phyloP scores from a whole-genome alignment of 2,888 invertebrate species.

The Lysandra coridon region DNA sequence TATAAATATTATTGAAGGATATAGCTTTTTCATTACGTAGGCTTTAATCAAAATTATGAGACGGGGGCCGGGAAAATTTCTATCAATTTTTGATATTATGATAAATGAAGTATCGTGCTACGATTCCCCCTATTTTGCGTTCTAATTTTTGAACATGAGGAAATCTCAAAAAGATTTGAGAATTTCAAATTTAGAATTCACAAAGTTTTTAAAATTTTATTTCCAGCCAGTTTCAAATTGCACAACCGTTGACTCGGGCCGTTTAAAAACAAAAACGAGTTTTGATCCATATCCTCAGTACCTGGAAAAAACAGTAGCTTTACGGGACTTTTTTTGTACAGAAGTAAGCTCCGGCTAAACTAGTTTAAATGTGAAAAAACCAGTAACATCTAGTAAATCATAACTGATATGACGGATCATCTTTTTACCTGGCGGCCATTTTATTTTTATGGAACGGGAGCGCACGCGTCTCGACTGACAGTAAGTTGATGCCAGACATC shows the following conservation, averaged over 20 bases:
- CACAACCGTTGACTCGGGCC: neutral
- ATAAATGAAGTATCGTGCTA: no score
- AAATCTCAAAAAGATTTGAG: neutral
- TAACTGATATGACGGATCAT: constrained; percentile 19
- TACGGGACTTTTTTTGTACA: constrained; percentile 29
- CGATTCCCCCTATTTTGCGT: no score
- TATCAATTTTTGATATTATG: no score
- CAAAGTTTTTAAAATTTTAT: neutral
- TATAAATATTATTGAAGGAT: neutral
- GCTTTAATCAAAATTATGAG: no score
- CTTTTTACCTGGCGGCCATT: constrained; percentile 21
- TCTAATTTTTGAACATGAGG: no score
- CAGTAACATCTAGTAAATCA: constrained; percentile 11
- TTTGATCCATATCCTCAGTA: constrained; percentile 21
- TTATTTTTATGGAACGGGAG: constrained; percentile 2
- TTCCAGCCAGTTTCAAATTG: neutral
- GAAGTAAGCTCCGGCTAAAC: constrained; percentile 20
- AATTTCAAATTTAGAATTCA: neutral
- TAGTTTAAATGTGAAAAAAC: constrained; percentile 27
- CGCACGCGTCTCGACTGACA: constrained; percentile 5
- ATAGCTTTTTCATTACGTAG: neutral
- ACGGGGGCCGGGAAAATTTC: no score
- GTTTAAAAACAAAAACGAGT: constrained; percentile 13
- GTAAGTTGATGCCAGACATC: neutral
- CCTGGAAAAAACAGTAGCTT: constrained; percentile 27